Evolutionary conservation across 2,797 vertebrate genomes (phyloP).

Genomic region (Ciconia nigra): DNA sequence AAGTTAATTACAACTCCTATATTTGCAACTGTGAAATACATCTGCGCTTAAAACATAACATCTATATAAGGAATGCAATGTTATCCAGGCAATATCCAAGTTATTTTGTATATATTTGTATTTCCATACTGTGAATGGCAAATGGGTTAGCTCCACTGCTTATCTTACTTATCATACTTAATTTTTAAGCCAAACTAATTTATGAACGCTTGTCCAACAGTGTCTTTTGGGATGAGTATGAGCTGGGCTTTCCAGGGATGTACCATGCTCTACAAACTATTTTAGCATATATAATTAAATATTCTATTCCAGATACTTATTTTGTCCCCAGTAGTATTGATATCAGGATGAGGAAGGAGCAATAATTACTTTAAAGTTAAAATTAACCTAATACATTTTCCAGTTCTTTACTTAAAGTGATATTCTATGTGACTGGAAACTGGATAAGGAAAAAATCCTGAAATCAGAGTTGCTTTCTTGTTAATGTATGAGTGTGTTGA

Average conservation of each 20-base stretch:
- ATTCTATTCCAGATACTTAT: background rate
- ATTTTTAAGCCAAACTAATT: background rate
- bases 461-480: background rate
- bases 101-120: background rate
- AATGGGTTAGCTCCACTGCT: background rate
- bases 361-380: background rate
- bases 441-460: background rate
- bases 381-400: background rate
- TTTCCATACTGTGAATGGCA: background rate
- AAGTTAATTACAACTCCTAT: background rate
- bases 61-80: background rate
- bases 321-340: background rate
- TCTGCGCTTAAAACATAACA: background rate
- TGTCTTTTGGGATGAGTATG: background rate
- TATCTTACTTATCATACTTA: background rate
- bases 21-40: background rate
- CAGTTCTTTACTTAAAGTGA: background rate
- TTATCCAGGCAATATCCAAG: background rate
- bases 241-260: background rate
- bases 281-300: background rate
- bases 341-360: background rate
- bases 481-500: background rate
- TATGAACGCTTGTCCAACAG: background rate
- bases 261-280: background rate
- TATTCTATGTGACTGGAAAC: background rate